phyloP scores from a whole-genome alignment of 1,140 invertebrate species.

The Dendrolimus punctatus region DNA sequence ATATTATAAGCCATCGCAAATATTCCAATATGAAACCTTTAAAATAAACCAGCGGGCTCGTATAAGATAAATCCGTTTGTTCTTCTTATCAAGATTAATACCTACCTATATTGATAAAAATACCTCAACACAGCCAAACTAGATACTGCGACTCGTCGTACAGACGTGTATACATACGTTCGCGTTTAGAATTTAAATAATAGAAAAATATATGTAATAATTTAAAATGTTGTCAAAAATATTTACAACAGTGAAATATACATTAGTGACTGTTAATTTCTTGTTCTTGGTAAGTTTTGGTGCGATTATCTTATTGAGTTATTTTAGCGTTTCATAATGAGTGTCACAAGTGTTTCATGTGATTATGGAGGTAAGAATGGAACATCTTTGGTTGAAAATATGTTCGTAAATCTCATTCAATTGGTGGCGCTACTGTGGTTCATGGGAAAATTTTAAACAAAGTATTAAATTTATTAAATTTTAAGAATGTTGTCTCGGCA shows the following conservation, averaged over 20 bases:
- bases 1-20: no score
- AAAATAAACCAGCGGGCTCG: not conserved
- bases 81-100: constrained; percentile 66
- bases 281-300: constrained; percentile 54
- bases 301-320: constrained; percentile 8
- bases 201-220: constrained; percentile 14
- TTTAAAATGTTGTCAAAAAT: constrained; percentile 59
- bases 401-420: no score
- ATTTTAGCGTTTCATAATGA: not conserved
- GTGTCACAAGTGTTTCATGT: not conserved
- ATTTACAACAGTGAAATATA: constrained; percentile 64
- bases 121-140: constrained; percentile 37
- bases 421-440: no score
- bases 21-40: no score
- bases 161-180: constrained; percentile 7
- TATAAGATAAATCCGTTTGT: constrained; percentile 58
- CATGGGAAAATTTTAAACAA: no score
- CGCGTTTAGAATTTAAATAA: constrained; percentile 6
- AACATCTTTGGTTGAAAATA: no score
- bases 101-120: constrained; percentile 56
- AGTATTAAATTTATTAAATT: no score
- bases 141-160: constrained; percentile 29
- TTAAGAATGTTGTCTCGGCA: no score
- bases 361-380: no score
- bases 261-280: constrained; percentile 53